These are phyloP conservation scores for Centropus unirufus DNA, from an alignment of 2,113 vertebrate species.

Conservation along the genomic window DNA sequence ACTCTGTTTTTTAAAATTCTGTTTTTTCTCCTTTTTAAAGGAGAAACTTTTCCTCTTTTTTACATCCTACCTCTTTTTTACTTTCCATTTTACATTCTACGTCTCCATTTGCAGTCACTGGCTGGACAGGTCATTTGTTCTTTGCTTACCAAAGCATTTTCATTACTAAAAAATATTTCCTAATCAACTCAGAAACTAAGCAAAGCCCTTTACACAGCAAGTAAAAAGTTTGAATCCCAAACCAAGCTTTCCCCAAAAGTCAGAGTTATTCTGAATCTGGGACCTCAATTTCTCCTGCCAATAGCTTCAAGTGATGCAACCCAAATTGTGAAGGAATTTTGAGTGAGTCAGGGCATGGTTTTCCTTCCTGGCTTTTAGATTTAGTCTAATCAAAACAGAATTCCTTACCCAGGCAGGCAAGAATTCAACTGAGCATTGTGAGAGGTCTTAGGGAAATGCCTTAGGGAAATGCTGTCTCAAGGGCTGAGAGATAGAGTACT, in stretches of 20 bases:
- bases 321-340: background rate
- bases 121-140: accelerated
- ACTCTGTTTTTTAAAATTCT: background rate
- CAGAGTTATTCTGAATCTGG: background rate
- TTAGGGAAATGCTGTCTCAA: background rate
- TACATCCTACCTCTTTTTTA: background rate
- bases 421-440: background rate
- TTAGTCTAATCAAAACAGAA: background rate
- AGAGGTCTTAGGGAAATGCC: background rate
- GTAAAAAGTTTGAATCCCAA: background rate
- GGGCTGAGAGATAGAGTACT: background rate
- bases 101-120: background rate
- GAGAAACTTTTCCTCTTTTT: background rate
- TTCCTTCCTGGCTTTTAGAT: background rate
- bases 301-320: background rate
- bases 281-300: background rate
- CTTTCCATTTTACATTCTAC: background rate
- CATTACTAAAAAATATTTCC: background rate
- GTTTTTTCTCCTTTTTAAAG: background rate
- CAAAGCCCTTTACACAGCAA: background rate
- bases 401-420: background rate
- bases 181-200: background rate
- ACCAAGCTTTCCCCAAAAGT: background rate
- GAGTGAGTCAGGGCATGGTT: background rate
- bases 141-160: background rate